Conservation (phyloP, 2,888 invertebrate species). For the Margaritifera margaritifera region DNA sequence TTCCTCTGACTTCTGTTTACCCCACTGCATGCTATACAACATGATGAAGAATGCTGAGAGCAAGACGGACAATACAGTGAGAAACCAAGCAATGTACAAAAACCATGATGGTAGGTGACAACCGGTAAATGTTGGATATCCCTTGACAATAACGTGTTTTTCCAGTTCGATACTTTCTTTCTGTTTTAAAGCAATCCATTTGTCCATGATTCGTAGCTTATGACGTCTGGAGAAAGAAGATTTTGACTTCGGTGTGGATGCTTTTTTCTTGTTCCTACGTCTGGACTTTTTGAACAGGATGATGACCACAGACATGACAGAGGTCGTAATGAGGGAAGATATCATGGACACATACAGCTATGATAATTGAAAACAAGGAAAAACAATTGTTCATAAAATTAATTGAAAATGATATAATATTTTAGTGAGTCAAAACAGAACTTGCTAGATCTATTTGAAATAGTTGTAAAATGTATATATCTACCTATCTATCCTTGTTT, state of each 20-base stretch:
- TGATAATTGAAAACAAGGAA: background rate
- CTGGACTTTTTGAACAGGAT: constrained; percentile 27
- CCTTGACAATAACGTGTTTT: constrained; percentile 14
- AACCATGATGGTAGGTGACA: constrained; percentile 44
- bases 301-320: constrained; percentile 13
- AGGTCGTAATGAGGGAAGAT: constrained; percentile 23
- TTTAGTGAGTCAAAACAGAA: too few relatives aligned
- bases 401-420: background rate
- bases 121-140: constrained; percentile 9
- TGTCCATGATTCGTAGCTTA: background rate
- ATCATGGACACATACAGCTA: constrained; percentile 18
- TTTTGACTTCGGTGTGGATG: background rate
- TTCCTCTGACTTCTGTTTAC: constrained; percentile 46
- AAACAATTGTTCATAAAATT: background rate
- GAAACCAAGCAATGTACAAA: constrained; percentile 45
- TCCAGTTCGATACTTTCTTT: constrained; percentile 28
- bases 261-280: constrained; percentile 12
- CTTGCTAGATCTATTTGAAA: too few relatives aligned
- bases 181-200: background rate
- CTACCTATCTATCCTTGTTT: too few relatives aligned
- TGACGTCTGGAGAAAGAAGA: background rate
- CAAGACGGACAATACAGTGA: constrained; percentile 32
- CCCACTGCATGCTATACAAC: constrained; percentile 50
- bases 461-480: too few relatives aligned
- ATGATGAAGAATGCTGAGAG: constrained; percentile 45